Evolutionary conservation across 2,113 vertebrate species (phyloP).

Genomic region (Pongo abelii): DNA sequence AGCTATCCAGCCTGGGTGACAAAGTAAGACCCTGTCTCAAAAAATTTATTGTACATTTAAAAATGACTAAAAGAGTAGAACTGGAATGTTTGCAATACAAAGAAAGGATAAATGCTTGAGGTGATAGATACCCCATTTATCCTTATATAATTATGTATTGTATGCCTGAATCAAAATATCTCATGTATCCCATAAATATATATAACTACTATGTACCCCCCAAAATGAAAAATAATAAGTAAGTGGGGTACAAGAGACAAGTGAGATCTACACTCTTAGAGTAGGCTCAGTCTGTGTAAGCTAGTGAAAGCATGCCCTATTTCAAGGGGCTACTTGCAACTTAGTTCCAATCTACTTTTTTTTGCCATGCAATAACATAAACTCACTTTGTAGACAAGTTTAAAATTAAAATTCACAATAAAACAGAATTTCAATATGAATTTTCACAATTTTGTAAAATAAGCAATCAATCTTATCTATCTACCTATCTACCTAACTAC

Average conservation of each 20-base stretch:
- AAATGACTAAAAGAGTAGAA: too few species aligned
- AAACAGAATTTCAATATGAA: neutral
- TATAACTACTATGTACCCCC: too few species aligned
- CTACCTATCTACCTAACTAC: neutral
- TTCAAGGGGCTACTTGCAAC: neutral
- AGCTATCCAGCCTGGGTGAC: too few species aligned
- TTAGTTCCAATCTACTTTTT: neutral
- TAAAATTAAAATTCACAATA: neutral
- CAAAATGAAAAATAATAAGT: neutral
- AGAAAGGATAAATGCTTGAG: too few species aligned
- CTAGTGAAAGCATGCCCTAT: neutral
- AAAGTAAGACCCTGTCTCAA: too few species aligned
- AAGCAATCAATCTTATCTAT: neutral
- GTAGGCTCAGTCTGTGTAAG: accelerated
- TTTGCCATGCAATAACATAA: neutral
- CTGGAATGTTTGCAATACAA: too few species aligned
- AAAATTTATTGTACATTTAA: too few species aligned
- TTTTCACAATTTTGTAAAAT: neutral
- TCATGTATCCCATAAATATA: too few species aligned
- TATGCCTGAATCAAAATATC: too few species aligned
- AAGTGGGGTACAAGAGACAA: neutral
- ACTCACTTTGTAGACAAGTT: neutral
- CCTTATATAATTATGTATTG: too few species aligned
- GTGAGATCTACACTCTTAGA: neutral
- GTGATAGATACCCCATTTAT: too few species aligned